Evolutionary conservation across 1,140 invertebrate species (phyloP), one percentile per base, ranked within the genome.

Genomic region (Drosophila pseudoananassae): DNA sequence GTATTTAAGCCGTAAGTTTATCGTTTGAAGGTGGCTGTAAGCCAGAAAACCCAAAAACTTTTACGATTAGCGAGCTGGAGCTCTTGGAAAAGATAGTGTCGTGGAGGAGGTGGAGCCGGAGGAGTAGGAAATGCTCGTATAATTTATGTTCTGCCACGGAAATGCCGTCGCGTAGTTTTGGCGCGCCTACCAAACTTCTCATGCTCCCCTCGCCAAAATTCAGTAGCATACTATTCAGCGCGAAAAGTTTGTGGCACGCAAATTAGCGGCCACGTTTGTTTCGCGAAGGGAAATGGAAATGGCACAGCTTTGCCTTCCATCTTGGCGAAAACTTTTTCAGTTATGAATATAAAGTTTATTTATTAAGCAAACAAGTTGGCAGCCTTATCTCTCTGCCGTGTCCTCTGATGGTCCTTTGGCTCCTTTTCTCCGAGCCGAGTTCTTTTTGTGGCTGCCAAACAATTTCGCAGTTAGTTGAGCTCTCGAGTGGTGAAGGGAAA

Each of bases 291-390:
- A 52, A 77, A 38, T 57, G 31, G 40, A 9, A 27, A 49, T 49
- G 12, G 47, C 12, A 27, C 9, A 12, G 5, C 27, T 9, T 15
- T 29, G 14, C 49, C 25, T 15, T 51, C 29, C 9, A 29, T 14
- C 49, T 31, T 31, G 25, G 54, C 57, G 58, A 78, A 85, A 83
- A 87, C 57, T 87, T 87, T 87, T 87, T 88, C 82, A 88, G 78
- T 87, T 87, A 88, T 87, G 83, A 87, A 88, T 87, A 87, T 87
- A 87, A 87, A 87, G 83, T 87, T 87, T 87, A 87, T 87, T 87
- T 87, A 87, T 87, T 87, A 83, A 88, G 82, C 78, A 82, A 85
- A 85, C 81, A 85, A 87, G 78, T 88, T 88, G 79, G 78, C 74
- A 56, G 58, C 77, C 82, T 87, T 87, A 87, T 87, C 82, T 88